These are phyloP conservation scores for Falco columbarius DNA, from an alignment of 2,797 vertebrate species.

Conservation along the genomic window DNA sequence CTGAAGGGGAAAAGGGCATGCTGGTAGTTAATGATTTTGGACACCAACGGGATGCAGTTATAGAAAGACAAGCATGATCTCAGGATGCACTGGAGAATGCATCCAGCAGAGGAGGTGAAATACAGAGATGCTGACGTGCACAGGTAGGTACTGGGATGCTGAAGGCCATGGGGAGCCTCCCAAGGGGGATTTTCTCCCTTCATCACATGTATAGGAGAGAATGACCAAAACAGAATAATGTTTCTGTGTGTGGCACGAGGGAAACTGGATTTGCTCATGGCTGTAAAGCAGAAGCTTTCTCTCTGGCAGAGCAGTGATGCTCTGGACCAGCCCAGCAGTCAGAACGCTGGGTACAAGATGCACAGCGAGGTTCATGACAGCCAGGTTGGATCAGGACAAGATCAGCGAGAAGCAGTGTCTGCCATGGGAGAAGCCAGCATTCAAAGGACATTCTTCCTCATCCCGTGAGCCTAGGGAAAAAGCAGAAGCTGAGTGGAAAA, in stretches of 20 bases:
- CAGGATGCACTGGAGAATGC: neutral
- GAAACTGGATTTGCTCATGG: neutral
- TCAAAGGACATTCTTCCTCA: neutral
- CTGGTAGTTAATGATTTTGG: constrained; percentile 36
- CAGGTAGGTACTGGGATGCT: neutral
- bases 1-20: constrained; percentile 23
- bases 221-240: neutral
- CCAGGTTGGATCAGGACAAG: neutral
- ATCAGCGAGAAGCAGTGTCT: neutral
- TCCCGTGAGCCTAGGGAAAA: neutral
- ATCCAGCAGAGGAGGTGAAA: neutral
- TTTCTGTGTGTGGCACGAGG: neutral
- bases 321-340: neutral
- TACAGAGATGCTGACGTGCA: neutral
- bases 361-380: neutral
- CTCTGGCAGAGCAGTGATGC: neutral
- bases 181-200: neutral
- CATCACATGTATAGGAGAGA: fast-evolving
- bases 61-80: neutral
- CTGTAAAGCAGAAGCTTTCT: neutral
- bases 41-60: neutral
- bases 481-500: constrained; percentile 40
- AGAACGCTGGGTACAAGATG: neutral
- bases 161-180: neutral
- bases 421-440: neutral